Evolutionary conservation across 2,888 invertebrate genomes (phyloP).

Genomic region (Lepidochrysops patricia): DNA sequence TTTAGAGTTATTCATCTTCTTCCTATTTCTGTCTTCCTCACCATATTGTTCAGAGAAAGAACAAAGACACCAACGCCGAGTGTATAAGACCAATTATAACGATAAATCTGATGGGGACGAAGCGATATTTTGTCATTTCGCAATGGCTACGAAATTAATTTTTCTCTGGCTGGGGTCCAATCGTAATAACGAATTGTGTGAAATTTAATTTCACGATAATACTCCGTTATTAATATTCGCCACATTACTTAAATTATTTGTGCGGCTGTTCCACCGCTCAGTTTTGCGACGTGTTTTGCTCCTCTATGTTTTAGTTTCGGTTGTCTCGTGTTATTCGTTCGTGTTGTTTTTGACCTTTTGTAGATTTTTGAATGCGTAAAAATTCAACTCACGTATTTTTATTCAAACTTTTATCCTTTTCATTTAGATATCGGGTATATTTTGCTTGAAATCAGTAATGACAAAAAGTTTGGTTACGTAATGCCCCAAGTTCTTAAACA

Average conservation of each 20-base stretch:
- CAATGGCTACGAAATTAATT: constrained; percentile 5
- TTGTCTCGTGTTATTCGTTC: neutral
- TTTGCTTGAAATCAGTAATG: too few relatives aligned
- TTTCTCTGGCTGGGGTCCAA: constrained; percentile 5
- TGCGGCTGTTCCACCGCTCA: neutral
- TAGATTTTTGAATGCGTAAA: too few relatives aligned
- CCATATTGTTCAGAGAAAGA: too few relatives aligned
- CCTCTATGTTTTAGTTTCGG: too few relatives aligned
- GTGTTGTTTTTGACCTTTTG: neutral
- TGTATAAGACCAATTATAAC: neutral
- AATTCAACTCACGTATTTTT: too few relatives aligned
- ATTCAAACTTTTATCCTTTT: too few relatives aligned
- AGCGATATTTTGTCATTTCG: neutral
- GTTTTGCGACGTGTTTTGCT: neutral
- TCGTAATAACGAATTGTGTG: constrained; percentile 6
- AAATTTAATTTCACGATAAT: constrained; percentile 4
- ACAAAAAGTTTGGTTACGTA: too few relatives aligned
- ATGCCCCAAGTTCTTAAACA: too few relatives aligned
- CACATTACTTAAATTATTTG: neutral
- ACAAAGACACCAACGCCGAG: too few relatives aligned
- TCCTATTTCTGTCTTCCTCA: too few relatives aligned
- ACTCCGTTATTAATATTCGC: constrained; percentile 2
- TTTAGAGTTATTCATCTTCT: too few relatives aligned
- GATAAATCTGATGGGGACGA: neutral
- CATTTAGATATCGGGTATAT: too few relatives aligned